Evolutionary conservation across 2,888 invertebrate genomes (phyloP).

Genomic region (Cheilosia impressa): DNA sequence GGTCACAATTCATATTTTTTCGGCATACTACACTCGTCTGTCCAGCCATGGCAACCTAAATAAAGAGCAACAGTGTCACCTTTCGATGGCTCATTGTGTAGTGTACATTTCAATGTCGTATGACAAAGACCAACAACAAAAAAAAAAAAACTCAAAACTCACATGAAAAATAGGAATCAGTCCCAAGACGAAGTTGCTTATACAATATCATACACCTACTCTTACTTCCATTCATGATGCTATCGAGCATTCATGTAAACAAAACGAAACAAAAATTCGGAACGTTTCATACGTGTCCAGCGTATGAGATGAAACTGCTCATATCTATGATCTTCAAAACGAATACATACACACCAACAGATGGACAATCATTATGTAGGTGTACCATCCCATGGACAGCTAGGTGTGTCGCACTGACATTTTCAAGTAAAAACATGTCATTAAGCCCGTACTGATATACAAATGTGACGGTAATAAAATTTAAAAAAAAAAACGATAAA

Average conservation of each 20-base stretch:
- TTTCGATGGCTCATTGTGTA: conserved; percentile 63
- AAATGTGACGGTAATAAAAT: conserved; percentile 30
- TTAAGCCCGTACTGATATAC: conserved; percentile 38
- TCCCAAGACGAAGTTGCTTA: conserved; percentile 65
- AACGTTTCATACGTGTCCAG: conserved; percentile 74
- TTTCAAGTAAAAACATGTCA: conserved; percentile 49
- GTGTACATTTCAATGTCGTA: conserved; percentile 52
- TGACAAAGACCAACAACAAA: conserved; percentile 52
- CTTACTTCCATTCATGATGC: conserved; percentile 66
- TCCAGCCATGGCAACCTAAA: conserved; percentile 32
- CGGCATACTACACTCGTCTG: conserved; percentile 66
- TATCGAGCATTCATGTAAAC: conserved; percentile 57
- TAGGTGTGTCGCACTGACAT: conserved; percentile 61
- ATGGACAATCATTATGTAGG: conserved; percentile 67
- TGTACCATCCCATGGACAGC: conserved; percentile 45
- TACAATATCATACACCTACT: conserved; percentile 50
- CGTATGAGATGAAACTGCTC: conserved; percentile 67
- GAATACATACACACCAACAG: conserved; percentile 42
- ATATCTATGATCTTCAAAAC: conserved; percentile 63
- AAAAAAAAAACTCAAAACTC: conserved; percentile 11
- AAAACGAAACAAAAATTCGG: conserved; percentile 37
- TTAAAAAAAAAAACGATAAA: not conserved
- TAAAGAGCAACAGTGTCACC: conserved; percentile 67
- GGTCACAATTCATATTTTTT: conserved; percentile 75
- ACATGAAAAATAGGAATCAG: conserved; percentile 52